Base-by-base conservation (phyloP, 53 echinoderm and acorn worm species). In the Patiria pectinifera region DNA sequence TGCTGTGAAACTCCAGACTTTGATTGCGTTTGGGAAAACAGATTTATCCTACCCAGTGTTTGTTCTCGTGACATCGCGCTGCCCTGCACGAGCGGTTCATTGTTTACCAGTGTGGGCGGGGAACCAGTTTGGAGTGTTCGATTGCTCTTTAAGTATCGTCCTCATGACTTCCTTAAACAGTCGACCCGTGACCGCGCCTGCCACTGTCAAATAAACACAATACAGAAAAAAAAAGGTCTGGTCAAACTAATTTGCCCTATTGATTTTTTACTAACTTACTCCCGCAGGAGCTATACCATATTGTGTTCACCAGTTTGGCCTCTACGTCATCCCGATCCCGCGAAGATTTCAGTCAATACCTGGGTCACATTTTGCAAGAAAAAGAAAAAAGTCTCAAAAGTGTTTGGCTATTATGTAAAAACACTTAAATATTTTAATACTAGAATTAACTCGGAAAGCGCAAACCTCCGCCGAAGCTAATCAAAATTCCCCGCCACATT, bases 81-180 rank as follows among this genome's bases (percentile, higher is more conserved):
- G 69, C 8, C 69, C 10, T 15, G 24, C 74, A 74, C 22, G 11
- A 74, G 74, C 74, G 22, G 74, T 9, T 24, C 74, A n/a, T 74
- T 74, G 24, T 74, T 74, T n/a, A 74, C 74, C 74, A 74, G 74
- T 10, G 74, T 74, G 74, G 74, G 24, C 74, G 74, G 74, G 74
- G 74, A 24, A 74, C 74, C 24, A 24, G 24, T 16, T 18, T 70
- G 70, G 16, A 21, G 70, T 74, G 24, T 74, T 21, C 24, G 74
- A 4, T 22, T n/a, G 24, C 22, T n/a, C 24, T 3, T 9, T 23
- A 74, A 74, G 74, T 23, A 21, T 74, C n/a, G 22, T 74, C 74
- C 8, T 6, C 6, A 4, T 74, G 24, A 10, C 74, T n/a, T 74
- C 74, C 21, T 74, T 21, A 74, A 74, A 74, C 74, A 74, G 74